A percentile compares a stretch with the other conserved stretches of the same genome.
These are phyloP conservation scores for Lagria hirta DNA, from an alignment of 2,888 invertebrate species.

Conservation along the genomic window DNA sequence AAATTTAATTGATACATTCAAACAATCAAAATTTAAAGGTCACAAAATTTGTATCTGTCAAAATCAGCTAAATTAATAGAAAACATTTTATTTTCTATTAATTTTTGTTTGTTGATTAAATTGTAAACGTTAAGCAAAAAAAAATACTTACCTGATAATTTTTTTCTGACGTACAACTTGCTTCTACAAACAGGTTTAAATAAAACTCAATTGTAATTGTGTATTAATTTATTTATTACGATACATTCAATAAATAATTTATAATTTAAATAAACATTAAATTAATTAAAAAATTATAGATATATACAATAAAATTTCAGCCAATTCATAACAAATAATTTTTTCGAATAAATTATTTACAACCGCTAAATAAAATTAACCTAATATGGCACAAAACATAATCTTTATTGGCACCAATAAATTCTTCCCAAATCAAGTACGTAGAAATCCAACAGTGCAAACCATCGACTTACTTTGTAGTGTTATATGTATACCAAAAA, in stretches of 20 bases:
- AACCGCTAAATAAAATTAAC: slow-evolving; percentile 18
- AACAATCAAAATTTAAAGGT: no score
- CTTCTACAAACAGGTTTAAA: slow-evolving; percentile 6
- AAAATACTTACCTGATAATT: no score
- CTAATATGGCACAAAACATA: slow-evolving; percentile 27
- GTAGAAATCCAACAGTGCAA: slow-evolving; percentile 13
- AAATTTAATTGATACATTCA: no score
- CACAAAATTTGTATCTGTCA: no score
- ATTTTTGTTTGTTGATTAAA: no score
- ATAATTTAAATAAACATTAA: slow-evolving; percentile 26
- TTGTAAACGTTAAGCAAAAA: no score
- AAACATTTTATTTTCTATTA: no score
- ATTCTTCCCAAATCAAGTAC: slow-evolving; percentile 12
- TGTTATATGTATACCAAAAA: slow-evolving; percentile 5
- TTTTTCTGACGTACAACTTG: no score
- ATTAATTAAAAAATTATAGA: slow-evolving; percentile 25
- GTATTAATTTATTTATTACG: slow-evolving; percentile 14
- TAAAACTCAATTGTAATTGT: slow-evolving; percentile 4
- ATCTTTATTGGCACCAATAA: slow-evolving; percentile 20
- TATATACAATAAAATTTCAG: slow-evolving; percentile 31
- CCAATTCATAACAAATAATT: slow-evolving; percentile 29
- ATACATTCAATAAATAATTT: slow-evolving; percentile 24
- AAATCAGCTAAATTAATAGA: no score
- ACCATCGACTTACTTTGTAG: neutral
- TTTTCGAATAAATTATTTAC: slow-evolving; percentile 21